Base-by-base conservation (phyloP, 2,113 vertebrate genomes). In the Apaloderma vittatum region DNA sequence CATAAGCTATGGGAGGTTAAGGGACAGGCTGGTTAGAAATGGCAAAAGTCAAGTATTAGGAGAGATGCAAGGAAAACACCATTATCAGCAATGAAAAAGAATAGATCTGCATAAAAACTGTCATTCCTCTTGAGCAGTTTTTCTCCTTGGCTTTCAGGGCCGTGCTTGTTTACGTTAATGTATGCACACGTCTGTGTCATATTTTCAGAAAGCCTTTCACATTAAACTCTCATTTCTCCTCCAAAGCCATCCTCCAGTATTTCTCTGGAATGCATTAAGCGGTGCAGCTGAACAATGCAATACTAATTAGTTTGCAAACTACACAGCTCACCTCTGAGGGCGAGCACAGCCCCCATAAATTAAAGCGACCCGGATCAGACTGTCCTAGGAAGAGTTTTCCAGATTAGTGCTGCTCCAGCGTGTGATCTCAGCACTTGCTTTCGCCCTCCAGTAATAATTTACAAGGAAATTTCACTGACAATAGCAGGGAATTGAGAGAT, bases 251-350 rank as follows among this genome's bases (percentile, higher is more conserved):
- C 71, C 86, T 3, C 8, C 61, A 22, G 45, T 24, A 46, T 59
- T 86, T 27, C 78, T 82, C 93, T 27, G 52, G 51, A 68, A 93
- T 40, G 48, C 83, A 86, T 86, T 86, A 90, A 83, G 72, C 49
- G 63, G 65, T 45, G 65, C 6, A 11, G 71, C n/a, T n/a, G 76
- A 95, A 92, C 70, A 81, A 88, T 22, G 23, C 32, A 36, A 91
- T 66, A 93, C 94, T 80, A 54, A 73, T 94, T 62, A 84, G 74
- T 65, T 48, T 91, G 93, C 91, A 81, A 90, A 75, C 73, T 29
- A 27, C 66, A 36, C 8, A 18, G 70, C 84, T 89, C 90, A 86
- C 81, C 81, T 92, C 90, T 55, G 78, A 63, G 57, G 34, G 90
- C 2, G 22, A 95, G 89, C 62, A 72, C 66, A 92, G 77, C 74